Percentiles rank a stretch among this genome's conserved stretches.
phyloP scores from a whole-genome alignment of 2,888 invertebrate species.

The Gymnoscelis rufifasciata region DNA sequence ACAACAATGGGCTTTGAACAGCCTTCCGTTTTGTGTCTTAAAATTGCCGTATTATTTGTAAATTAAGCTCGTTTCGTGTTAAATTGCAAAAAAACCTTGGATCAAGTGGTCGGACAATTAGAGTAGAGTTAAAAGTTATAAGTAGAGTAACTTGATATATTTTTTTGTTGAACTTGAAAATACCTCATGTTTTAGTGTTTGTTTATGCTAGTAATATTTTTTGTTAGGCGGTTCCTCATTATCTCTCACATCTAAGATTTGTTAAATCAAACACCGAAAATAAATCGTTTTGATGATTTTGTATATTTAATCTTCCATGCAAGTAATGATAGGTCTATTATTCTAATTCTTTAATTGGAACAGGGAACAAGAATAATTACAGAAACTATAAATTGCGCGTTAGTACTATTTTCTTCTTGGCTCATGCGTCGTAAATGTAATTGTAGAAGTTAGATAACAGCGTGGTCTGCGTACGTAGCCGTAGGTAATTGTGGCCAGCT shows the following conservation, averaged over 20 bases:
- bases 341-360: too few relatives aligned
- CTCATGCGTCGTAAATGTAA: slow-evolving; percentile 11
- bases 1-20: slow-evolving; percentile 20
- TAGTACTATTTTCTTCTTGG: not conserved
- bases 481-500: slow-evolving; percentile 39
- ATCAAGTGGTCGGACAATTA: not conserved
- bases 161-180: too few relatives aligned
- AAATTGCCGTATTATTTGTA: slow-evolving; percentile 11
- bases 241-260: too few relatives aligned
- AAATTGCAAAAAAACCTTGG: slow-evolving; percentile 9
- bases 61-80: slow-evolving; percentile 4
- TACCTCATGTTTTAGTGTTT: too few relatives aligned
- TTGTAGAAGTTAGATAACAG: slow-evolving; percentile 24
- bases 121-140: not conserved
- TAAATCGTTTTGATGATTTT: too few relatives aligned
- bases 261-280: too few relatives aligned
- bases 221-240: too few relatives aligned
- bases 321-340: too few relatives aligned
- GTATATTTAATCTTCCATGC: too few relatives aligned
- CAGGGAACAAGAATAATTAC: too few relatives aligned
- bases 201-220: too few relatives aligned
- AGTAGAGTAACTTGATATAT: too few relatives aligned
- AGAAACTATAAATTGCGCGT: not conserved
- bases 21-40: slow-evolving; percentile 23
- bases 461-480: slow-evolving; percentile 22